Conservation (phyloP, 2,888 invertebrate genomes). For the Plebejus melissa region DNA sequence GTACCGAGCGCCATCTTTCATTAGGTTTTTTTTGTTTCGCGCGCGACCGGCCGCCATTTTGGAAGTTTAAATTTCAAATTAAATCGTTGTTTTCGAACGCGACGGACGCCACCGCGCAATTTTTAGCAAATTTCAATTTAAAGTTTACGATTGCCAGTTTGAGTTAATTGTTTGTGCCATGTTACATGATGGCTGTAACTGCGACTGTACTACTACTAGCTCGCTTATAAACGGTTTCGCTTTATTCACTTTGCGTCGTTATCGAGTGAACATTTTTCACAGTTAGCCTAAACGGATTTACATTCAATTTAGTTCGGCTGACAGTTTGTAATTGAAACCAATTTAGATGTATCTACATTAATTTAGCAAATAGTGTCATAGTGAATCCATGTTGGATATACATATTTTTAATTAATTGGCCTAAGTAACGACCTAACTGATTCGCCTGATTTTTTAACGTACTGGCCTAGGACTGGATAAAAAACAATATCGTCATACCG, state of each 20-base stretch:
- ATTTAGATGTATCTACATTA: slow-evolving; percentile 9
- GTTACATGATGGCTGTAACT: neutral
- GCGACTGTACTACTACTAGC: neutral
- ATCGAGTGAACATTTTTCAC: neutral
- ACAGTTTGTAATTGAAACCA: slow-evolving; percentile 16
- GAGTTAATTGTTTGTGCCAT: neutral
- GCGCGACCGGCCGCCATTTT: slow-evolving; percentile 27
- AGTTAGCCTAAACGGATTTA: slow-evolving; percentile 6
- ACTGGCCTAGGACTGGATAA: too few species aligned
- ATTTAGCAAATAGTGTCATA: neutral
- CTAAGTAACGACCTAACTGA: too few species aligned
- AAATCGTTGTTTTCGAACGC: slow-evolving; percentile 21
- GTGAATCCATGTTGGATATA: neutral
- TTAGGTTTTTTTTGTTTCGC: slow-evolving; percentile 35
- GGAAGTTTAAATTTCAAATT: slow-evolving; percentile 24
- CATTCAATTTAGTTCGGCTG: neutral
- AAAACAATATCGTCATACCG: too few species aligned
- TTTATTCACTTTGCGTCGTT: neutral
- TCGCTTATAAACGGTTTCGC: neutral
- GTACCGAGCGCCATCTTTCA: slow-evolving; percentile 33
- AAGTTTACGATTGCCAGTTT: slow-evolving; percentile 3
- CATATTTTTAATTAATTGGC: neutral
- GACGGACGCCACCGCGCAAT: neutral
- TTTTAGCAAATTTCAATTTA: slow-evolving; percentile 15
- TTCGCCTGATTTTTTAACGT: too few species aligned